These are phyloP conservation scores for Aphidius gifuensis DNA, from an alignment of 1,140 invertebrate species.

Conservation along the genomic window DNA sequence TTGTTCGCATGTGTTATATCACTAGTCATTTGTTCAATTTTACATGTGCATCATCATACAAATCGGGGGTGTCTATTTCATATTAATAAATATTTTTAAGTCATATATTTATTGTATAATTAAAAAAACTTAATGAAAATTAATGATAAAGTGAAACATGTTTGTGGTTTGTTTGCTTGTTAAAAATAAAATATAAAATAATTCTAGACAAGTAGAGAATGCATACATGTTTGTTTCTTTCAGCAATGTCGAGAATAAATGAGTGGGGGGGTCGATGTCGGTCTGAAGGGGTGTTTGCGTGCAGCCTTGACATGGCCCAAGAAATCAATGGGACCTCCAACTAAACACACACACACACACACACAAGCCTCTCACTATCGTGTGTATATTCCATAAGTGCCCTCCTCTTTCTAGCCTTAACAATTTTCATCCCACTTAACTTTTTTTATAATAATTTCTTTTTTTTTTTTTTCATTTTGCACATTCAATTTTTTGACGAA, in stretches of 20 bases:
- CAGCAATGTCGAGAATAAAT: conserved; percentile 9
- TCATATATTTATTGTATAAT: too few species aligned
- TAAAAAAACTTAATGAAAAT: too few species aligned
- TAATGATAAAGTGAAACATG: too few species aligned
- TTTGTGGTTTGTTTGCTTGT: too few species aligned
- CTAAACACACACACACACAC: conserved; percentile 43
- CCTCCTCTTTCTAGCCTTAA: conserved; percentile 21
- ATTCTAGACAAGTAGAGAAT: too few species aligned
- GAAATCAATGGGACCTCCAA: conserved; percentile 55
- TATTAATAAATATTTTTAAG: too few species aligned
- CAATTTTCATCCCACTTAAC: conserved; percentile 1
- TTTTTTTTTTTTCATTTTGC: too few species aligned
- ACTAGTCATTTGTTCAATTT: not conserved
- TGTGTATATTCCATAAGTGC: conserved; percentile 23
- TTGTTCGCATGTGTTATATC: not conserved
- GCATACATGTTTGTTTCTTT: not conserved
- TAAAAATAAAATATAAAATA: too few species aligned
- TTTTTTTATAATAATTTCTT: not conserved
- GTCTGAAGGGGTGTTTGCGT: conserved; percentile 43
- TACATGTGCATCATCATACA: too few species aligned
- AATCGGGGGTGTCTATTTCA: too few species aligned
- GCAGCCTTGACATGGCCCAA: conserved; percentile 54
- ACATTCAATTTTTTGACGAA: too few species aligned
- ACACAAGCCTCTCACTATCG: conserved; percentile 37
- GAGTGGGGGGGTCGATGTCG: conserved; percentile 23